Evolutionary conservation across 2,113 vertebrate species (phyloP).

Genomic region (Nibea albiflora): DNA sequence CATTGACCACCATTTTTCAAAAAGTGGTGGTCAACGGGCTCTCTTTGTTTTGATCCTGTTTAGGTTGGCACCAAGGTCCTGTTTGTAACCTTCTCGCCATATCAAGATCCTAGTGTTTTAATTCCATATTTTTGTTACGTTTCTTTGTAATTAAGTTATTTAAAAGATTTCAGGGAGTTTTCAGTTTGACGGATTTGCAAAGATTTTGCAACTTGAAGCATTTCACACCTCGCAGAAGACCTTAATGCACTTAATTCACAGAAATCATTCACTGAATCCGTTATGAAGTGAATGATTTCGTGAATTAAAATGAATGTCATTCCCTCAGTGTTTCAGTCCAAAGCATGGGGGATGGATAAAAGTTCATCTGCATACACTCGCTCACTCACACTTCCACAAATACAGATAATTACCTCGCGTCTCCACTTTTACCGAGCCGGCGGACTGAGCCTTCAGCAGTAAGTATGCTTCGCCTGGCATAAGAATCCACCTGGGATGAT

Average conservation of each 20-base stretch:
- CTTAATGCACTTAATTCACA: neutral
- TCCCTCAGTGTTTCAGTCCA: neutral
- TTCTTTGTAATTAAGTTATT: constrained; percentile 4
- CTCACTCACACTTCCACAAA: neutral
- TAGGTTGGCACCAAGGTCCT: neutral
- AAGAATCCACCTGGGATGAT: constrained; percentile 36
- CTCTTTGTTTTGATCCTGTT: neutral
- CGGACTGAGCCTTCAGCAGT: neutral
- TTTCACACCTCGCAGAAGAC: neutral
- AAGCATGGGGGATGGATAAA: neutral
- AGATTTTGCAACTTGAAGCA: neutral
- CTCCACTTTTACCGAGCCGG: neutral
- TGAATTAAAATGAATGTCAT: too few relatives aligned
- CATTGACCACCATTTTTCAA: too few relatives aligned
- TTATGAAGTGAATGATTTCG: too few relatives aligned
- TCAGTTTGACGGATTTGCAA: neutral
- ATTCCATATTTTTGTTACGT: neutral
- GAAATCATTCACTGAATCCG: neutral
- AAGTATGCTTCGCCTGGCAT: neutral
- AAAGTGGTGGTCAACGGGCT: neutral
- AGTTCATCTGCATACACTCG: neutral
- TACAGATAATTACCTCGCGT: constrained; percentile 10
- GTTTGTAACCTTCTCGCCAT: neutral
- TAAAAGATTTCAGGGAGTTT: neutral
- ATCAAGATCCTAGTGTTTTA: neutral